Conservation (phyloP, 2,113 vertebrate genomes). For the Enhydra lutris region DNA sequence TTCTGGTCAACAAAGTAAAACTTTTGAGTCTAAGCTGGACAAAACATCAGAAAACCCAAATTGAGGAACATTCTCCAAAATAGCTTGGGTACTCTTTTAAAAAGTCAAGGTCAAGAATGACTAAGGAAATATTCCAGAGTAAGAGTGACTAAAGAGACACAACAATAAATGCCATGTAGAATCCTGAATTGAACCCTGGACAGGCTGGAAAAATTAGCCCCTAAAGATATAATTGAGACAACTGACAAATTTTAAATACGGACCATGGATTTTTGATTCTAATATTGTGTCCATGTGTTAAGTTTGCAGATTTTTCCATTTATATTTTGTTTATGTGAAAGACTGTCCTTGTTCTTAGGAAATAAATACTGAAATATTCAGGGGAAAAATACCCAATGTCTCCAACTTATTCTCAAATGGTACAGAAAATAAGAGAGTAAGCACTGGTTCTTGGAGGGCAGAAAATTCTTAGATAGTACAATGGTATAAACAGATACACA, state of each 20-base stretch:
- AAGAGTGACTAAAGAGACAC: neutral
- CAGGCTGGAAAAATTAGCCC: neutral
- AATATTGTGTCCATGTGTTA: neutral
- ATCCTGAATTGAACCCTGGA: neutral
- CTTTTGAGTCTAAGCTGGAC: neutral
- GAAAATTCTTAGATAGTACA: neutral
- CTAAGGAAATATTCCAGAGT: neutral
- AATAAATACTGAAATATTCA: neutral
- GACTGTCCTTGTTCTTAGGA: neutral
- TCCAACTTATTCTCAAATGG: neutral
- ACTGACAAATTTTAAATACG: neutral
- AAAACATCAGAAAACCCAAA: constrained; percentile 34
- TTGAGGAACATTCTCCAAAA: neutral
- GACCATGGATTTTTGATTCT: neutral
- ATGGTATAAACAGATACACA: neutral
- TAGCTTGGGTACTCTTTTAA: neutral
- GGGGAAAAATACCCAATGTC: neutral
- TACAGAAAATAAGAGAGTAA: neutral
- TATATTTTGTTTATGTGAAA: neutral
- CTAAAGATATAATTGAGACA: neutral
- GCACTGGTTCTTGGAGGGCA: neutral
- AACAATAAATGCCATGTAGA: neutral
- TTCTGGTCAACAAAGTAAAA: neutral
- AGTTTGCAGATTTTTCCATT: neutral
- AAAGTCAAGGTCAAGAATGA: constrained; percentile 38